Percentiles rank a stretch among this genome's conserved stretches.
phyloP scores from a whole-genome alignment of 2,113 vertebrate genomes.

The Piaya cayana region DNA sequence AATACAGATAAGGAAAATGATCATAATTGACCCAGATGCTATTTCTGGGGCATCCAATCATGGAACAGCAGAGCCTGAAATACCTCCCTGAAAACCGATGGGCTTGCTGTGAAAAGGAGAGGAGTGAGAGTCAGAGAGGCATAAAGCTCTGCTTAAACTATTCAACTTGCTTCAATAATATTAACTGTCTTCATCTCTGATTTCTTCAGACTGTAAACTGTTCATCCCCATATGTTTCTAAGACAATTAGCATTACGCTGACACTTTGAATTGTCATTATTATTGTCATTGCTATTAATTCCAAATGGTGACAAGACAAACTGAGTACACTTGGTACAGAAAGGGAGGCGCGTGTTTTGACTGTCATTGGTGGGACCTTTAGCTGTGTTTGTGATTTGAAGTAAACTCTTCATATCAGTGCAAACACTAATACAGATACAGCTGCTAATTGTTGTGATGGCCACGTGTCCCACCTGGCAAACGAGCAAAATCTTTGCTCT shows the following conservation, averaged over 20 bases:
- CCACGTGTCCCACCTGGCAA: neutral
- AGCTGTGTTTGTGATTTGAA: neutral
- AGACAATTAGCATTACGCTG: neutral
- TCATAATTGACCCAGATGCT: neutral
- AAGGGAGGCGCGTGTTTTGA: neutral
- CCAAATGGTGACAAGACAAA: neutral
- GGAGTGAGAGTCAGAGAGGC: neutral
- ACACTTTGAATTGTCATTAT: neutral
- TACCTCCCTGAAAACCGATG: neutral
- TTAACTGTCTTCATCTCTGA: neutral
- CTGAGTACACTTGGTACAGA: neutral
- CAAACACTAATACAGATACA: neutral
- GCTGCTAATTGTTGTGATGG: neutral
- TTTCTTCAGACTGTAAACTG: neutral
- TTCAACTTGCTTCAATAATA: neutral
- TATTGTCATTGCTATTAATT: neutral
- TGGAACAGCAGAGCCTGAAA: neutral
- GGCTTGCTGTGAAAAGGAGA: neutral
- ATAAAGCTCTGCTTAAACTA: neutral
- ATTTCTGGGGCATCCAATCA: neutral
- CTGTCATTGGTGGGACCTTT: neutral
- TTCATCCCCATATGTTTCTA: neutral
- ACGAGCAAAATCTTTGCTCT: neutral
- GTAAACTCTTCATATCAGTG: neutral
- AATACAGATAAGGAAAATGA: constrained; percentile 12